Conservation (phyloP, 1,140 invertebrate species). For the Atta colombica region DNA sequence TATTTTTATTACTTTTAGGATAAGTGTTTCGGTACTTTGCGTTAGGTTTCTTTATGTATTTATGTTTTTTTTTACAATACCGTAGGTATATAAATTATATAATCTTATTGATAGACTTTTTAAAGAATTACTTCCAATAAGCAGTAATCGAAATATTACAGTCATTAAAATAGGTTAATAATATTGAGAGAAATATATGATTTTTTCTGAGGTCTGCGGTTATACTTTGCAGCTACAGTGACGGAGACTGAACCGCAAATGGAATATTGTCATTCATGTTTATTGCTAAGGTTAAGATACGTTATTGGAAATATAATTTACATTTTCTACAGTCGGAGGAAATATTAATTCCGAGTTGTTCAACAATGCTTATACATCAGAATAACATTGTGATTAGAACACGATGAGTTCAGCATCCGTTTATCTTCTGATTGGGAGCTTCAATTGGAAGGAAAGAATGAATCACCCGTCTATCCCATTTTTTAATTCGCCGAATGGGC, state of each 20-base stretch:
- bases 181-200: slow-evolving; percentile 28
- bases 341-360: slow-evolving; percentile 31
- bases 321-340: slow-evolving; percentile 19
- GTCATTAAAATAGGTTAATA: slow-evolving; percentile 19
- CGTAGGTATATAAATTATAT: neutral
- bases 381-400: slow-evolving; percentile 31
- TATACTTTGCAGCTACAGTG: slow-evolving; percentile 53
- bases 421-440: slow-evolving; percentile 45
- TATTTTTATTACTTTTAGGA: slow-evolving; percentile 1
- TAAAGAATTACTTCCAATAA: neutral
- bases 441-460: slow-evolving; percentile 50
- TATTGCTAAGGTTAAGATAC: slow-evolving; percentile 53
- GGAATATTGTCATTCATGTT: slow-evolving; percentile 56
- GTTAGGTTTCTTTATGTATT: neutral
- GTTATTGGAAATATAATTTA: slow-evolving; percentile 56
- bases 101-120: neutral
- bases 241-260: slow-evolving; percentile 53
- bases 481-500: slow-evolving; percentile 63
- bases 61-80: neutral
- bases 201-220: slow-evolving; percentile 48
- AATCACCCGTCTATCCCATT: slow-evolving; percentile 46
- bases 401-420: slow-evolving; percentile 47
- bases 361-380: neutral
- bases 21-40: neutral
- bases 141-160: neutral